Conservation (phyloP, 2,888 invertebrate genomes). For the Pasiphila rectangulata region DNA sequence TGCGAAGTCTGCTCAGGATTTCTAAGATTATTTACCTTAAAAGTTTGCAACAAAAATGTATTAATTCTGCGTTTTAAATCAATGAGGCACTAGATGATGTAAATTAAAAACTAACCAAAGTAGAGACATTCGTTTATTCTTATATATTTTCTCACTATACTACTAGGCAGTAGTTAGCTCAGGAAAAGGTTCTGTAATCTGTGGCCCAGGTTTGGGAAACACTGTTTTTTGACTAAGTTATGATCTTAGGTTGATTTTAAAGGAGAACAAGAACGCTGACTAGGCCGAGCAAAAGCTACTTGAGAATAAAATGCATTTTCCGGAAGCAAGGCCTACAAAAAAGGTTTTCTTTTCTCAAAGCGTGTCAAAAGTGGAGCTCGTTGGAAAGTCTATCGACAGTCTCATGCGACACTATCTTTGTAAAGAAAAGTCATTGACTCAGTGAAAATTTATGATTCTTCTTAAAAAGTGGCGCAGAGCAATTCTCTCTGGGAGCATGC, state of each 20-base stretch:
- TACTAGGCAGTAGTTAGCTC: too few species aligned
- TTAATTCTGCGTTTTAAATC: too few species aligned
- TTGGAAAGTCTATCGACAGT: slow-evolving; percentile 38
- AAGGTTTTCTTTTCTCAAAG: slow-evolving; percentile 35
- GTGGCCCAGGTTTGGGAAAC: too few species aligned
- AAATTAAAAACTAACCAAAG: too few species aligned
- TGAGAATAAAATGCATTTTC: slow-evolving; percentile 14
- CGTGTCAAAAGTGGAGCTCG: slow-evolving; percentile 38
- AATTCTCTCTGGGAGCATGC: slow-evolving; percentile 52
- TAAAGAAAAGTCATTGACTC: slow-evolving; percentile 58
- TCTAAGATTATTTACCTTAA: too few species aligned
- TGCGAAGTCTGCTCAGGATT: too few species aligned
- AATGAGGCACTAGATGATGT: too few species aligned
- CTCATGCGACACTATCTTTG: slow-evolving; percentile 32
- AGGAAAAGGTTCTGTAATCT: background rate
- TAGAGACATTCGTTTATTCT: too few species aligned
- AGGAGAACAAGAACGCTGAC: background rate
- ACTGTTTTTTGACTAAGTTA: too few species aligned
- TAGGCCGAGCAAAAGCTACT: slow-evolving; percentile 1
- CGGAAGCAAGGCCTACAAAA: slow-evolving; percentile 5
- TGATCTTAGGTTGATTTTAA: background rate
- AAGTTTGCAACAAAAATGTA: too few species aligned
- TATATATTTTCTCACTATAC: too few species aligned
- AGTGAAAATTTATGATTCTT: slow-evolving; percentile 60
- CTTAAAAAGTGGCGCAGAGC: slow-evolving; percentile 68